Evolutionary conservation across 2,888 invertebrate species (phyloP), one percentile per base, ranked within the genome.

Genomic region (Ceraclea dissimilis): DNA sequence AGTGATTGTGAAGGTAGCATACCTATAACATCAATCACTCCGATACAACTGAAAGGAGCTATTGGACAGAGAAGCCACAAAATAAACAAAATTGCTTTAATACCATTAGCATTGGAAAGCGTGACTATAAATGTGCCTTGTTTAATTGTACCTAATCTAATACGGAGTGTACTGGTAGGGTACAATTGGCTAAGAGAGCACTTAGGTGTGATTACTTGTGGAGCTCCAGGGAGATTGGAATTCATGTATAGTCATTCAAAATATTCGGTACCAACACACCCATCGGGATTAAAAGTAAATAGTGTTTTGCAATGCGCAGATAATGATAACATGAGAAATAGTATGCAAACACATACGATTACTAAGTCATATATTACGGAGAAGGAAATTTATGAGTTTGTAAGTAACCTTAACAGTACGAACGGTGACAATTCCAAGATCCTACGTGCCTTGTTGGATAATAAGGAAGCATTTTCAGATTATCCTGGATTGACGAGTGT

Each of bases 151-250:
- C 48, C 48, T 18, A 18, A 19, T 19, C n/a, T 48, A 19, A 20
- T 48, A 16, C 5, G 48, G 5, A 18, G 8, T 18, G 1, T 50
- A 8, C 16, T 50, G 8, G 16, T 50, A 31, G 50, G 50, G 2
- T 31, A 22, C 17, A 18, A 50, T 17, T 50, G 50, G 50, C 16
- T 50, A 6, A 16, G 26, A 2, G 50, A 50, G n/a, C 33, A 50
- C 10, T 17, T 2, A 11, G 33, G 26, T 1, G 5, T 8, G 2
- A 31, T 50, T 5, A n/a, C 21, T 5, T 50, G 50, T 50, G 31
- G 19, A 20, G 19, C 5, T 19, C 21, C 48, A 17, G 21, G 21
- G 17, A 48, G n/a, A 48, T 48, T 48, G n/a, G 11, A 44, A 16
- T 13, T 44, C n/a, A 17, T 44, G 16, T 44, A 48, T 48, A n/a